A percentile compares a stretch with the other conserved stretches of the same genome.
Evolutionary conservation across 1,140 invertebrate genomes (phyloP).

Genomic region (Globodera rostochiensis): DNA sequence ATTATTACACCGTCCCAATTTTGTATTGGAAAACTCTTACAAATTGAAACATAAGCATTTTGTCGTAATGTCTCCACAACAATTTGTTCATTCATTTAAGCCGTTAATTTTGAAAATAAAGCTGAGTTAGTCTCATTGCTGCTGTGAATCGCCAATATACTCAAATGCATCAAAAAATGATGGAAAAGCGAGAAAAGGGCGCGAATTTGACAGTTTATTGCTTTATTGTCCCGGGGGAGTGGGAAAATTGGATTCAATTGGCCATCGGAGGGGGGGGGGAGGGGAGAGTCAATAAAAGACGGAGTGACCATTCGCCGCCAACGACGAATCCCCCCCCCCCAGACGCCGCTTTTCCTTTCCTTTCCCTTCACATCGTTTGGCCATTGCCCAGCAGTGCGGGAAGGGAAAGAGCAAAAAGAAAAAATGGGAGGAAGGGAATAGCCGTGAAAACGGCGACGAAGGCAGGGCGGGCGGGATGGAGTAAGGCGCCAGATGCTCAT

Average conservation of each 20-base stretch:
- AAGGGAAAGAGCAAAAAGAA: neutral
- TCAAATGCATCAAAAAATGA: too few species aligned
- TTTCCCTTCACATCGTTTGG: neutral
- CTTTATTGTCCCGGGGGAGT: constrained; percentile 22
- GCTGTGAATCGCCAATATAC: constrained; percentile 24
- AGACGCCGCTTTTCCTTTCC: too few species aligned
- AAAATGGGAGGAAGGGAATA: neutral
- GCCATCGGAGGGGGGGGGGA: constrained; percentile 3
- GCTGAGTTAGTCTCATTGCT: neutral
- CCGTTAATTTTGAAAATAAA: neutral
- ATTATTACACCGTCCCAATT: neutral
- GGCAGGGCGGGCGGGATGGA: neutral
- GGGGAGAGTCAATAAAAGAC: constrained; percentile 11
- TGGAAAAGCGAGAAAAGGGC: constrained; percentile 37
- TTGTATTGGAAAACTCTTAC: constrained; percentile 39
- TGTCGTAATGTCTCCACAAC: constrained; percentile 46
- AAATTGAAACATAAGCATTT: constrained; percentile 51
- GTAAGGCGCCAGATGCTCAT: constrained; percentile 9
- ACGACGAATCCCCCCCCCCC: neutral
- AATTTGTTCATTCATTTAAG: constrained; percentile 49
- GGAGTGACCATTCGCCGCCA: neutral
- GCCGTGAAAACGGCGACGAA: constrained; percentile 8
- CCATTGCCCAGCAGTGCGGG: neutral
- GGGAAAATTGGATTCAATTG: neutral
- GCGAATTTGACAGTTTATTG: constrained; percentile 13